Percentiles rank a stretch among this genome's conserved stretches.
phyloP scores from a whole-genome alignment of 2,113 vertebrate species.

The Eretmochelys imbricata region DNA sequence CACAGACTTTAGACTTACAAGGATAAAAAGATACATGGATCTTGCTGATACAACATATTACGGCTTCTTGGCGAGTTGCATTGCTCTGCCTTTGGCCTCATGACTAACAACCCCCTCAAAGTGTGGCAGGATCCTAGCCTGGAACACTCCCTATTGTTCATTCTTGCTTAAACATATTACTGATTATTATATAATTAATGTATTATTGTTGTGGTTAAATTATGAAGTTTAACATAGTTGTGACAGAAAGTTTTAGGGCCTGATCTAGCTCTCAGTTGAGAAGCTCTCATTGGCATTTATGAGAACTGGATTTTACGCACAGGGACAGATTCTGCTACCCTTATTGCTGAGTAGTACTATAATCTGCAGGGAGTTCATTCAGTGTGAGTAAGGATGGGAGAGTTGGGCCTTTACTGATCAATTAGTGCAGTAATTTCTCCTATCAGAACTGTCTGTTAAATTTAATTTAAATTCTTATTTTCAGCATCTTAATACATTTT shows the following conservation, averaged over 20 bases:
- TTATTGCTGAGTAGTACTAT: neutral
- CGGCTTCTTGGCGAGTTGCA: neutral
- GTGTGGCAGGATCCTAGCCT: no score
- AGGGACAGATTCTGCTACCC: neutral
- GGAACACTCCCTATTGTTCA: neutral
- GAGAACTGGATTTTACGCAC: neutral
- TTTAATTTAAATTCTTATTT: neutral
- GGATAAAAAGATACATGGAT: neutral
- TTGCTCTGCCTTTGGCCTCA: neutral
- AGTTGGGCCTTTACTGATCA: neutral
- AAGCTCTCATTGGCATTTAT: no score
- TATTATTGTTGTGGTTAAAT: neutral
- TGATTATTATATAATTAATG: neutral
- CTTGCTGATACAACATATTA: fast-evolving
- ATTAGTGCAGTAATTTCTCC: neutral
- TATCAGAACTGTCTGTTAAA: neutral
- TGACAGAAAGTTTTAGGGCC: neutral
- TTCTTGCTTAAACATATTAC: neutral
- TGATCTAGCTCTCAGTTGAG: no score
- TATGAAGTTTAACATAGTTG: neutral
- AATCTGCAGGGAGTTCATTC: neutral
- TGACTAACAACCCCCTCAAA: neutral
- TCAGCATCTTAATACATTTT: neutral
- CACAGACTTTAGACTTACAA: neutral
- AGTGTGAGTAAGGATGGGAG: neutral